Base-by-base conservation (phyloP, 2,113 vertebrate species). In the Hippocampus mohnikei region DNA sequence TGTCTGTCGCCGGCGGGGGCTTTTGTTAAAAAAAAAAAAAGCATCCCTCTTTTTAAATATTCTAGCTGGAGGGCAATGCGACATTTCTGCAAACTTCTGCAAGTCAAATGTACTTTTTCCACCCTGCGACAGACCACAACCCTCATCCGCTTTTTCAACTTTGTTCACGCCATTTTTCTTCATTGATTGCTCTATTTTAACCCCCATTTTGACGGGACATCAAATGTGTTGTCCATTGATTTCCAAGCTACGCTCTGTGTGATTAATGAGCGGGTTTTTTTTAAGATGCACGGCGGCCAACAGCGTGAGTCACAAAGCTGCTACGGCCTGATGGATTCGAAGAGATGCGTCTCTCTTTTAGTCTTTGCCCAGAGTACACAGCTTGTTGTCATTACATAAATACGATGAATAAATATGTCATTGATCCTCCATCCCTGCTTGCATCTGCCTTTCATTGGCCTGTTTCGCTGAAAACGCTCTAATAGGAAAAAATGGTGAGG, bases 291-390 rank as follows among this genome's bases (percentile, higher is more conserved):
- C 23, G 10, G 9, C 5, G 23, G 55, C 55, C 55, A 58, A 58
- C 55, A 33, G 58, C 58, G 58, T 60, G 58, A 60, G 58, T 60
- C 58, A 60, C 58, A 29, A 33, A 29, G 58, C 58, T 20, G 58
- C 27, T 18, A 33, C 27, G 25, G 58, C 15, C 6, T 8, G 16
- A 33, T 18, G 27, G n/a, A 58, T 25, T 27, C 23, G 55, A 13
- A 58, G 55, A 56, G 55, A 58, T 58, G 52, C n/a, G 21, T 37
- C 27, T 33, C 15, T 60, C 29, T 60, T 60, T 33, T 33, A 8
- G 16, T 60, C 56, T 59, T 59, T 27, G 56, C 56, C 58, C 58
- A 33, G 8, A 33, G 58, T 33, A 33, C 58, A 33, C 27, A 18
- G 58, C 58, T 60, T 60, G 27, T 60, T 33, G 58, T 37, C 27